A percentile compares a stretch with the other conserved stretches of the same genome.
phyloP scores from a whole-genome alignment of 1,140 invertebrate species.

The Drosophila ercepeae region DNA sequence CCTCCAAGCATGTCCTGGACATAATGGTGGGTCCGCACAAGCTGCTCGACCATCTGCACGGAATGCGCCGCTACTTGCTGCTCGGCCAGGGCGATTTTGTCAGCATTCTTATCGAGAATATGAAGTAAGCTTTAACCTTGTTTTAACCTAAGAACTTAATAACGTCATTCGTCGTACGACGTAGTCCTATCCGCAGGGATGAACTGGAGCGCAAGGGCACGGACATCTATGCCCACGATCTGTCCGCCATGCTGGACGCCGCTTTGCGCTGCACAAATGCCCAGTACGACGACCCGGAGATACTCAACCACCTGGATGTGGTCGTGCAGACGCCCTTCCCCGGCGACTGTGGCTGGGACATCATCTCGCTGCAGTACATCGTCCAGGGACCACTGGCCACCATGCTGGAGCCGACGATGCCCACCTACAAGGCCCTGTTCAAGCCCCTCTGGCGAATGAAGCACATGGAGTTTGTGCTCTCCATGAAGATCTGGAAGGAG shows the following conservation, averaged over 20 bases:
- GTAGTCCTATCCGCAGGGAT: slow-evolving; percentile 85
- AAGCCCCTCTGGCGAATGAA: slow-evolving; percentile 97
- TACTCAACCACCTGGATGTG: slow-evolving; percentile 94
- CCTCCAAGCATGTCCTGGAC: slow-evolving; percentile 93
- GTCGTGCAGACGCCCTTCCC: slow-evolving; percentile 90
- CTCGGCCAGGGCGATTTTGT: slow-evolving; percentile 98
- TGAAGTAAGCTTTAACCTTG: slow-evolving; percentile 91
- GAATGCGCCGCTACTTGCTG: slow-evolving; percentile 94
- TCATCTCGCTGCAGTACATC: slow-evolving; percentile 96
- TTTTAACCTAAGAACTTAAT: too few species aligned
- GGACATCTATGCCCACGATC: slow-evolving; percentile 93
- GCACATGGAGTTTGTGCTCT: slow-evolving; percentile 95
- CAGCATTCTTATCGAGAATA: slow-evolving; percentile 94
- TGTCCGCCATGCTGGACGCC: slow-evolving; percentile 94
- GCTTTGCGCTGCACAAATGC: slow-evolving; percentile 97
- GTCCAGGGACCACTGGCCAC: slow-evolving; percentile 97
- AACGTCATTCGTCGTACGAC: too few species aligned
- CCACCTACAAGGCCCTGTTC: slow-evolving; percentile 95
- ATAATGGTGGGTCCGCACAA: slow-evolving; percentile 94
- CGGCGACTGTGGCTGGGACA: slow-evolving; percentile 97
- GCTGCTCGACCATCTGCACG: slow-evolving; percentile 95
- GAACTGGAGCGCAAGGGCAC: slow-evolving; percentile 95
- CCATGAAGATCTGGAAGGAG: slow-evolving; percentile 92
- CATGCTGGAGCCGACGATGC: slow-evolving; percentile 93
- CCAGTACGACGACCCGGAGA: slow-evolving; percentile 96